These are phyloP conservation scores for Dichetophora obliterata DNA, from an alignment of 2,888 invertebrate genomes.

Conservation along the genomic window DNA sequence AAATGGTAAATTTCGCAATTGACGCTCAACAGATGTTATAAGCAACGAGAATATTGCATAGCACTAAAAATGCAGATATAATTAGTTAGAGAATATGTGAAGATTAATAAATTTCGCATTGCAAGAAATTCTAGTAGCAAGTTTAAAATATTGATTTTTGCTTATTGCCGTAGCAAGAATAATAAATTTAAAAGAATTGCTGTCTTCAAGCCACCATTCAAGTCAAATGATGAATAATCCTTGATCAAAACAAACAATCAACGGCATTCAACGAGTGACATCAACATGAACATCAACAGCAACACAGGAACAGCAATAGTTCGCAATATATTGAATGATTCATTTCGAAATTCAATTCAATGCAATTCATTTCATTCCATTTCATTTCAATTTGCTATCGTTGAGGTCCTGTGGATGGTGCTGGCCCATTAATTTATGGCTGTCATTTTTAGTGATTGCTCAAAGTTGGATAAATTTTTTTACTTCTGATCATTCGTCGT, in stretches of 20 bases:
- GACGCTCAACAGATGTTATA: constrained; percentile 3
- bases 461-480: constrained; percentile 10
- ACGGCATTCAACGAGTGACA: background rate
- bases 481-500: background rate
- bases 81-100: no score
- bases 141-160: background rate
- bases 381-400: constrained; percentile 34
- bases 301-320: constrained; percentile 50
- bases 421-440: constrained; percentile 62
- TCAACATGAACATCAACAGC: constrained; percentile 7
- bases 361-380: constrained; percentile 55
- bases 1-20: background rate
- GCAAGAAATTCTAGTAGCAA: background rate
- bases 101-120: background rate
- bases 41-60: background rate
- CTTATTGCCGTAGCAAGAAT: background rate
- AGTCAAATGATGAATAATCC: no score
- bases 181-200: background rate
- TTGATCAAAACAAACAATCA: background rate
- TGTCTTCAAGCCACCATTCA: background rate
- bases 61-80: background rate
- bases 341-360: constrained; percentile 53
- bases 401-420: background rate
- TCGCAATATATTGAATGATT: constrained; percentile 61
- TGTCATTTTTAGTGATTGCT: constrained; percentile 61